Conservation (phyloP, 2,888 invertebrate species). For the Cyclophora albipunctata region DNA sequence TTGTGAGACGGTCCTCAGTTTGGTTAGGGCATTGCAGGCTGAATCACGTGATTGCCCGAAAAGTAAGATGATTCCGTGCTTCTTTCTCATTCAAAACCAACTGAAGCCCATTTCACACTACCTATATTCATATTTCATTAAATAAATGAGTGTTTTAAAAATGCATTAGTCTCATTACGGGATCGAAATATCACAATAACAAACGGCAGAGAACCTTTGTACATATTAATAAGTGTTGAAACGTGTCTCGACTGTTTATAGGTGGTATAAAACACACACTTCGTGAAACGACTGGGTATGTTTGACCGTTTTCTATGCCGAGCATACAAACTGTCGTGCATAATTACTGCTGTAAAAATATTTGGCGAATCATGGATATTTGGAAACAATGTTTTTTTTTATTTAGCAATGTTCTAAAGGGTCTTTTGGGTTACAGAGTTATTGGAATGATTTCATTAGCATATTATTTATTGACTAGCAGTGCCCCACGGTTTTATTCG, state of each 20-base stretch:
- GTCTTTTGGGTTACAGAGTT: too few relatives aligned
- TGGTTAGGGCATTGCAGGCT: too few relatives aligned
- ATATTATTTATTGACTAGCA: too few relatives aligned
- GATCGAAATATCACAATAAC: slow-evolving; percentile 16
- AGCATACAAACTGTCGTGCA: slow-evolving; percentile 13
- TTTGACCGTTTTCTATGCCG: slow-evolving; percentile 39
- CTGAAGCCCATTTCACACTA: too few relatives aligned
- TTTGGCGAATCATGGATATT: not conserved
- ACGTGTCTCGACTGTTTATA: slow-evolving; percentile 50
- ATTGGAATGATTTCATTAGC: too few relatives aligned
- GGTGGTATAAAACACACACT: slow-evolving; percentile 23
- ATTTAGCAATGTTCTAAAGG: slow-evolving; percentile 5
- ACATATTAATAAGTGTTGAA: slow-evolving; percentile 49
- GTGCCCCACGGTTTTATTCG: too few relatives aligned
- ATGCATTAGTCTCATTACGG: slow-evolving; percentile 15
- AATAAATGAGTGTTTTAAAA: slow-evolving; percentile 1
- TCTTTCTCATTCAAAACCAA: too few relatives aligned
- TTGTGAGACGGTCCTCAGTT: too few relatives aligned
- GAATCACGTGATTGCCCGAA: too few relatives aligned
- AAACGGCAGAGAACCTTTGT: slow-evolving; percentile 39
- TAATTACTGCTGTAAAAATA: slow-evolving; percentile 20
- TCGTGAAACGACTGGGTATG: slow-evolving; percentile 42
- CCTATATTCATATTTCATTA: too few relatives aligned
- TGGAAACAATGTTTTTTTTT: slow-evolving; percentile 5
- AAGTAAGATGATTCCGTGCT: too few relatives aligned